phyloP scores from a whole-genome alignment of 1,140 invertebrate genomes.

The Trachymyrmex septentrionalis region DNA sequence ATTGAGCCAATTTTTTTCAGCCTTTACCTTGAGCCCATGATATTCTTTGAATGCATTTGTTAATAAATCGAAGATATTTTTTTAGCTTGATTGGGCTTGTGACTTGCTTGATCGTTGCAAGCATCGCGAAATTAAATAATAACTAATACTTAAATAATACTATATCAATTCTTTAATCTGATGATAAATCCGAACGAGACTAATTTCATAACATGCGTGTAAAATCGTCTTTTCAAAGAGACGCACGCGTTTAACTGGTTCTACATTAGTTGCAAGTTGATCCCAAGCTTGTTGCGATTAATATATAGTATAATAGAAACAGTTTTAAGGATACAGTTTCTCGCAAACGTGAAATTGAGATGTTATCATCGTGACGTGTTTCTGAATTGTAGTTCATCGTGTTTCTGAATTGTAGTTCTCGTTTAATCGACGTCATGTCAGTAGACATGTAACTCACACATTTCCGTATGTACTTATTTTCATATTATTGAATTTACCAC shows the following conservation, averaged over 20 bases:
- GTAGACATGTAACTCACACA: background rate
- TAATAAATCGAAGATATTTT: background rate
- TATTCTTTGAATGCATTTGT: background rate
- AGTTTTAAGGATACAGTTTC: background rate
- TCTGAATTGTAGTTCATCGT: background rate
- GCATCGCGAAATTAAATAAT: background rate
- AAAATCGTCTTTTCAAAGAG: background rate
- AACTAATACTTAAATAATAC: no score
- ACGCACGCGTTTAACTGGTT: background rate
- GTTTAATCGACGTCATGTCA: background rate
- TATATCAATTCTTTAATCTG: background rate
- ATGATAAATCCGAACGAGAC: background rate
- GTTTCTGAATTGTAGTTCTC: background rate
- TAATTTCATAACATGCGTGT: background rate
- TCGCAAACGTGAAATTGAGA: background rate
- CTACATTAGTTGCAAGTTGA: no score
- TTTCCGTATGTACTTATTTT: slow-evolving; percentile 8
- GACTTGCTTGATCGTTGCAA: background rate
- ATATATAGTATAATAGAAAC: no score
- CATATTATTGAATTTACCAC: slow-evolving; percentile 6
- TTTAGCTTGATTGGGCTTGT: background rate
- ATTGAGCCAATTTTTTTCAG: background rate
- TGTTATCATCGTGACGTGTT: background rate
- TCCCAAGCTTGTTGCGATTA: no score
- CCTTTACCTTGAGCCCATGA: background rate